These are phyloP conservation scores for Girardia tigrina DNA, from an alignment of 2,888 invertebrate genomes.

Conservation along the genomic window DNA sequence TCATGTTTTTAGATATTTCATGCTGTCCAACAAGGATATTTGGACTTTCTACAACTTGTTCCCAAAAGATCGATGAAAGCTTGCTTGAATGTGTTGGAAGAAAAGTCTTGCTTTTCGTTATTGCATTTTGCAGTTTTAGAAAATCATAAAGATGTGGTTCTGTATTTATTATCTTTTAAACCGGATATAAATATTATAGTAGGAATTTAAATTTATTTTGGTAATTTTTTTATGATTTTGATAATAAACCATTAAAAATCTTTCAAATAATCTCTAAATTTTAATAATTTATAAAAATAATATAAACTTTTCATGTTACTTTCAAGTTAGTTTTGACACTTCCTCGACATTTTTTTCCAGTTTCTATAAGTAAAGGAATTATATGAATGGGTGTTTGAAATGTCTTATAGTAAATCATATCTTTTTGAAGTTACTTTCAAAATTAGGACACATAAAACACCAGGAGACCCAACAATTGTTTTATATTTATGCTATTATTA, in stretches of 20 bases:
- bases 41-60: neutral
- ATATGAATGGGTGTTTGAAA: too few relatives aligned
- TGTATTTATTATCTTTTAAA: neutral
- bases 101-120: neutral
- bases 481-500: too few relatives aligned
- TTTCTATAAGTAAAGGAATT: too few relatives aligned
- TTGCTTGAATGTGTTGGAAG: neutral
- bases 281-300: neutral
- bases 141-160: neutral
- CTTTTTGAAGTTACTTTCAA: too few relatives aligned
- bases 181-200: neutral
- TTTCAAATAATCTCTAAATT: neutral
- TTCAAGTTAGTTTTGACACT: too few relatives aligned
- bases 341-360: too few relatives aligned
- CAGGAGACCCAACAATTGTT: too few relatives aligned
- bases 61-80: neutral
- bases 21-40: slow-evolving; percentile 6
- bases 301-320: too few relatives aligned
- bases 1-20: neutral
- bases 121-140: neutral
- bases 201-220: neutral
- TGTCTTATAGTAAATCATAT: too few relatives aligned
- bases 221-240: neutral
- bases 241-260: neutral
- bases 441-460: too few relatives aligned